Percentiles rank a stretch among this genome's conserved stretches.
phyloP scores from a whole-genome alignment of 2,888 invertebrate genomes.

The Caenorhabditis sp. region DNA sequence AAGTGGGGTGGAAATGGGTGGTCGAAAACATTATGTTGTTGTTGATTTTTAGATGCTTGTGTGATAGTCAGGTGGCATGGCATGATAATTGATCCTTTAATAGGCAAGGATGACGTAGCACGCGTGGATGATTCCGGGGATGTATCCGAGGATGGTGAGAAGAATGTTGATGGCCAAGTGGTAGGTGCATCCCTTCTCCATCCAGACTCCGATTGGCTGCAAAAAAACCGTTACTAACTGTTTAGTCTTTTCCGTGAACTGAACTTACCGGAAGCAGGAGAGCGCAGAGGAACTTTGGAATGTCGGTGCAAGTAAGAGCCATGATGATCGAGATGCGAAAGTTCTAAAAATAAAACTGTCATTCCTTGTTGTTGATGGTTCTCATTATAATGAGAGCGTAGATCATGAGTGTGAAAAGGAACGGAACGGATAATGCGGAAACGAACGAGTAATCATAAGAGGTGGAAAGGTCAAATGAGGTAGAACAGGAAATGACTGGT shows the following conservation, averaged over 20 bases:
- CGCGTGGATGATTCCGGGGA: slow-evolving; percentile 76
- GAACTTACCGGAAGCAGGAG: slow-evolving; percentile 66
- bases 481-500: too few relatives aligned
- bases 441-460: not conserved
- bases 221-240: slow-evolving; percentile 29
- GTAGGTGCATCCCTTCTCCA: slow-evolving; percentile 75
- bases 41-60: not conserved
- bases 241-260: not conserved
- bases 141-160: slow-evolving; percentile 76
- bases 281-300: slow-evolving; percentile 72
- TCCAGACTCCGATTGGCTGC: slow-evolving; percentile 75
- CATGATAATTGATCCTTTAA: slow-evolving; percentile 24
- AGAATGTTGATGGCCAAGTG: slow-evolving; percentile 75
- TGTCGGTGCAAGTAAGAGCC: slow-evolving; percentile 71
- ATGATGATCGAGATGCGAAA: slow-evolving; percentile 31
- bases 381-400: not conserved
- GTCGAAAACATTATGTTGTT: slow-evolving; percentile 1
- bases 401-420: not conserved
- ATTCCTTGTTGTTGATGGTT: not conserved
- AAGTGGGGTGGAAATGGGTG: not conserved
- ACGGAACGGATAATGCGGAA: slow-evolving; percentile 9
- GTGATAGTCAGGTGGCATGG: not conserved
- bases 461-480: too few relatives aligned
- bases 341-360: slow-evolving; percentile 48
- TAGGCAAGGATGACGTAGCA: slow-evolving; percentile 71